Evolutionary conservation across 1,140 invertebrate genomes (phyloP), one percentile per base, ranked within the genome.

Genomic region (Pseudomyrmex pallidus): DNA sequence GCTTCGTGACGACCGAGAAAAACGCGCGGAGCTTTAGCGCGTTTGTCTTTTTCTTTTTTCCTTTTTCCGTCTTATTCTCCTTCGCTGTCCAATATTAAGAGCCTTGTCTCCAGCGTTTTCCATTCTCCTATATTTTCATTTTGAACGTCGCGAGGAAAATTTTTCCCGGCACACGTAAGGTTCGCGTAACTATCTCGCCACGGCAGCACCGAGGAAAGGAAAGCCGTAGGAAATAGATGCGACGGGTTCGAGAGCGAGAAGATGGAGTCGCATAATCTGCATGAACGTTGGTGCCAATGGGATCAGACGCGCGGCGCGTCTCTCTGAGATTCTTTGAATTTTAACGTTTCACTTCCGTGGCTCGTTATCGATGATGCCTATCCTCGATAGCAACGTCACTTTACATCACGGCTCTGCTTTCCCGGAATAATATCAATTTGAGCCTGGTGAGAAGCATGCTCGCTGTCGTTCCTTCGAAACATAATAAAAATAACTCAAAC

Each of bases 261-360:
- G 66, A 80, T 80, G 54, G n/a, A 80, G 54, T 72, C 44, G 61
- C 76, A 80, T 80, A 80, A 80, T 80, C 76, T 80, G 66, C 66
- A 80, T 80, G 66, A 78, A 8, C 64, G 66, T 5, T 22, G 17
- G 13, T 67, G n/a, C 50, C 63, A 80, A 80, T 72, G 54, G 54
- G 66, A 80, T 80, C 76, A 59, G 1, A 20, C 52, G 63, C 63
- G 48, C 63, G 17, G 35, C 25, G 44, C 50, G 50, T 52, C 50
- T 50, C 64, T 72, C 12, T 20, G 17, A 17, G 44, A 20, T 59
- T 50, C 66, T 70, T 80, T 80, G 76, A 80, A 80, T 80, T 80
- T 80, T 80, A 80, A 80, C 76, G 67, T 70, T 80, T 59, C 66
- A 72, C 66, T 72, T 59, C 54, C 44, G 8, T 17, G 22, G n/a